phyloP scores from a whole-genome alignment of 2,797 vertebrate genomes.

The Arvicola amphibius region DNA sequence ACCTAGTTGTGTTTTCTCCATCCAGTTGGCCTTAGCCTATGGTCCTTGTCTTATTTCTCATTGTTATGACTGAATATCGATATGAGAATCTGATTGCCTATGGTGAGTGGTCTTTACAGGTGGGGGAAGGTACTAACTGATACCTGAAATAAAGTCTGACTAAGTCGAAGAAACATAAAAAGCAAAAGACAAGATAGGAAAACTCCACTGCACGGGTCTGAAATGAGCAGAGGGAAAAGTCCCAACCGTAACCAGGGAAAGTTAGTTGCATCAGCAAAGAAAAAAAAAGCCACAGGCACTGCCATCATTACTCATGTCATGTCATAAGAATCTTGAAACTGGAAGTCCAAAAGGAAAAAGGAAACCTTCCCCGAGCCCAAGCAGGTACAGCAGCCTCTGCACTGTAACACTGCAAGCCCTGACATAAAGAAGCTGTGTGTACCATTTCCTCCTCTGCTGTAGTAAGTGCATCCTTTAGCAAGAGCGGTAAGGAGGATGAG shows the following conservation, averaged over 20 bases:
- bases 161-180: conserved; percentile 67
- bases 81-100: background rate
- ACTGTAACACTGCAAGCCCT: background rate
- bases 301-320: conserved; percentile 1
- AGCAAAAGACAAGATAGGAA: conserved; percentile 65
- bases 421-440: background rate
- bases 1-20: background rate
- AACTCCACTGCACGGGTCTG: conserved; percentile 66
- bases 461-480: background rate
- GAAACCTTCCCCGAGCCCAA: background rate
- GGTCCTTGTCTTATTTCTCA: conserved; percentile 31
- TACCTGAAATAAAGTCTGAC: conserved; percentile 65
- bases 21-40: background rate
- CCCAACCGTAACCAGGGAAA: conserved; percentile 76
- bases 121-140: background rate
- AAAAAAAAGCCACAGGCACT: conserved; percentile 3
- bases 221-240: conserved; percentile 76
- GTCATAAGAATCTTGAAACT: conserved; percentile 42
- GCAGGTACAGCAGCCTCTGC: background rate
- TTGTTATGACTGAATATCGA: background rate
- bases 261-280: conserved; percentile 67
- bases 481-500: background rate
- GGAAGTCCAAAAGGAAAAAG: conserved; percentile 57
- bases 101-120: background rate
- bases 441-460: background rate